These are phyloP conservation scores for Atlantisia rogersi DNA, from an alignment of 2,113 vertebrate species.

Conservation along the genomic window DNA sequence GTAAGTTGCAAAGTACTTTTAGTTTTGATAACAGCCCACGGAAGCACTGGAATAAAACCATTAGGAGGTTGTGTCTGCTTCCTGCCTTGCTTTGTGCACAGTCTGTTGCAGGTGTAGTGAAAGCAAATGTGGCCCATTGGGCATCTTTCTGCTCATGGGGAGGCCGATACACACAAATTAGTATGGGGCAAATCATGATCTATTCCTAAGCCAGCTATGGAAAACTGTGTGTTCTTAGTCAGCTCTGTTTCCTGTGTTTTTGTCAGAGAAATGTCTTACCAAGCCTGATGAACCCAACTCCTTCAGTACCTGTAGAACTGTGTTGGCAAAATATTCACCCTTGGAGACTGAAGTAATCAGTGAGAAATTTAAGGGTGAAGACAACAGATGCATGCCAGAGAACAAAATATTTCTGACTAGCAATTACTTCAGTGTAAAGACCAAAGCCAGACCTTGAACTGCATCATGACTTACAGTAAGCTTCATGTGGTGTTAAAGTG, in stretches of 20 bases:
- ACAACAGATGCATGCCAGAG: background rate
- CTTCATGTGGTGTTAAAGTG: background rate
- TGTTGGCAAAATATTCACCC: background rate
- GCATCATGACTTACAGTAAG: background rate
- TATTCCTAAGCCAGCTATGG: background rate
- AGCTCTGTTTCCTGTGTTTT: background rate
- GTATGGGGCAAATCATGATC: background rate
- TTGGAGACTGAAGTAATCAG: background rate
- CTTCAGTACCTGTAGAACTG: background rate
- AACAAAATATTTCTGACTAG: background rate
- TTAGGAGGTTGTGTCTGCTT: background rate
- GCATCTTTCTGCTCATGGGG: background rate
- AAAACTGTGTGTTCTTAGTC: background rate
- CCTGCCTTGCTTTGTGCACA: background rate
- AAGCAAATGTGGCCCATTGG: background rate
- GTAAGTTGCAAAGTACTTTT: background rate
- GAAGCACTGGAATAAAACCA: background rate
- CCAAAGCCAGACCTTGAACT: background rate
- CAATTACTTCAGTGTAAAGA: background rate
- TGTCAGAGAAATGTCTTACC: background rate
- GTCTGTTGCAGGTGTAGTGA: background rate
- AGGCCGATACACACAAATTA: background rate
- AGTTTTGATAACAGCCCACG: background rate
- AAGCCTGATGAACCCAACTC: background rate
- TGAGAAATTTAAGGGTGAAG: background rate